phyloP scores from a whole-genome alignment of 1,140 invertebrate species.

The Batillaria attramentaria region DNA sequence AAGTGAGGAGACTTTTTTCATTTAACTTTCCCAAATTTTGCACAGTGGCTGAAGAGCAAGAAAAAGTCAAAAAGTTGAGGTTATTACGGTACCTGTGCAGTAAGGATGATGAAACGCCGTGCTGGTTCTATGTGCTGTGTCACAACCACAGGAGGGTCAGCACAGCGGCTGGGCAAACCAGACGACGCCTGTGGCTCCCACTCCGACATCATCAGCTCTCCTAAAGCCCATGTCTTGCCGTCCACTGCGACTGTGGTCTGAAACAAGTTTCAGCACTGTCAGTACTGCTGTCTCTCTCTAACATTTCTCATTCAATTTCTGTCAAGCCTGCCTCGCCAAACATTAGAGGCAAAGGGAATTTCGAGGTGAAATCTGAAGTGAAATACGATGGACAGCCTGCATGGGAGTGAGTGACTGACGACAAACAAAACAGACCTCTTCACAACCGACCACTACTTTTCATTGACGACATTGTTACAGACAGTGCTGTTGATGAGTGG shows the following conservation, averaged over 20 bases:
- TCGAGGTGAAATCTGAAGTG: too few relatives aligned
- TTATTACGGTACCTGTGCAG: slow-evolving; percentile 81
- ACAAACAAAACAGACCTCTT: too few relatives aligned
- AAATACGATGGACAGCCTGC: too few relatives aligned
- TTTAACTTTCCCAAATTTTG: too few relatives aligned
- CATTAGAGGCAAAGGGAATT: too few relatives aligned
- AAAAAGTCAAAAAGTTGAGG: too few relatives aligned
- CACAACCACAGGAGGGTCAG: slow-evolving; percentile 79
- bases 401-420: too few relatives aligned
- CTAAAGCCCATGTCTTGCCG: slow-evolving; percentile 87
- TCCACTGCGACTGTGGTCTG: slow-evolving; percentile 77
- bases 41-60: not conserved
- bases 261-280: not conserved
- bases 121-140: slow-evolving; percentile 84
- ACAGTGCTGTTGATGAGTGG: too few relatives aligned
- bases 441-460: too few relatives aligned
- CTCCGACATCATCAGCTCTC: slow-evolving; percentile 74
- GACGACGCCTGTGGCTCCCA: slow-evolving; percentile 73
- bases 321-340: not conserved
- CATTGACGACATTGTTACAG: too few relatives aligned
- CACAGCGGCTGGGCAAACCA: slow-evolving; percentile 72
- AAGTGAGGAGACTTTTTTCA: not conserved
- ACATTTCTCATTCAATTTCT: too few relatives aligned
- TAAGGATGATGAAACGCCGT: slow-evolving; percentile 87
- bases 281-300: not conserved